phyloP scores from a whole-genome alignment of 37 sponge, comb jelly and placozoan species.

The Petrosia ficiformis region DNA sequence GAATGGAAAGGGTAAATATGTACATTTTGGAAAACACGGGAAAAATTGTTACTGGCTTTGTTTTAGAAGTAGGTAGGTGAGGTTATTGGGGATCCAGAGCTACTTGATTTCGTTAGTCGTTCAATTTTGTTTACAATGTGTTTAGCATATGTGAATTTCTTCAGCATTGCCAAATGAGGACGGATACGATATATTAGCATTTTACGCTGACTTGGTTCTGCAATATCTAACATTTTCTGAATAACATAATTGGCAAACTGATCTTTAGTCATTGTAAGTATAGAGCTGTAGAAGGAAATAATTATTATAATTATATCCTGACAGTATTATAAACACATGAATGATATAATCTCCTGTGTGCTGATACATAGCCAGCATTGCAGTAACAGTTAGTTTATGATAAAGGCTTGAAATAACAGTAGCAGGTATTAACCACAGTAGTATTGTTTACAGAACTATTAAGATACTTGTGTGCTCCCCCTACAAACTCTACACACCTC shows the following conservation, averaged over 20 bases:
- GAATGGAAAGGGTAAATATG: no score
- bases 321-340: no score
- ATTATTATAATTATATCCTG: no score
- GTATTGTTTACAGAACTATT: neutral
- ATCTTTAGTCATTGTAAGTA: conserved; percentile 90
- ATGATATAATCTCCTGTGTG: no score
- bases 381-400: neutral
- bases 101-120: neutral
- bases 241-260: conserved; percentile 96
- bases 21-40: neutral
- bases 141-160: conserved; percentile 94
- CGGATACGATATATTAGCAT: conserved; percentile 72
- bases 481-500: no score
- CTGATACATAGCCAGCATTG: neutral
- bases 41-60: neutral
- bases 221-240: conserved; percentile 87
- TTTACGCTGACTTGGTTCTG: conserved; percentile 80
- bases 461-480: neutral
- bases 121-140: conserved; percentile 90
- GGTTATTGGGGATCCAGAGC: neutral
- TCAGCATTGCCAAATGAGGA: conserved; percentile 63
- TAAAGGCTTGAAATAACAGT: no score
- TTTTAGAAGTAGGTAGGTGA: neutral
- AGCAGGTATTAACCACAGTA: neutral
- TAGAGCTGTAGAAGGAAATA: conserved; percentile 42